Evolutionary conservation across 2,797 vertebrate species (phyloP).

Genomic region (Enteromius thamalakanensis): DNA sequence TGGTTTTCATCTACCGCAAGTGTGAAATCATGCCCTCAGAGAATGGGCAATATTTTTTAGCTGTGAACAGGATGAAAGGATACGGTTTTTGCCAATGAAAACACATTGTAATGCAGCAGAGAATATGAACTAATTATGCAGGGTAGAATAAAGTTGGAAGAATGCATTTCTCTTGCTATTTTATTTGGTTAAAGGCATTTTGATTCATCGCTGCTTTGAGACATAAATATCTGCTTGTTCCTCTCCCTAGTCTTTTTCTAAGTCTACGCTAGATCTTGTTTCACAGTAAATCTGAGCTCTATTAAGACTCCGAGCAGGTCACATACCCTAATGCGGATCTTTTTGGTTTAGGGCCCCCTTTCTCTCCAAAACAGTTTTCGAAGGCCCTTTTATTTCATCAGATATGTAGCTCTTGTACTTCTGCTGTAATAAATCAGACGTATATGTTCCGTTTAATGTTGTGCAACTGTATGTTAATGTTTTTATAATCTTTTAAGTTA

Average conservation of each 20-base stretch:
- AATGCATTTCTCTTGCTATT: neutral
- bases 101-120: slow-evolving; percentile 54
- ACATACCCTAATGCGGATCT: slow-evolving; percentile 10
- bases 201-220: slow-evolving; percentile 54
- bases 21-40: slow-evolving; percentile 76
- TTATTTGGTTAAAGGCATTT: slow-evolving; percentile 41
- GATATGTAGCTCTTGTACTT: neutral
- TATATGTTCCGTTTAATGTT: neutral
- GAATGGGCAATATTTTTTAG: slow-evolving; percentile 76
- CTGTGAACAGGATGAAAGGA: slow-evolving; percentile 63
- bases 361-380: neutral
- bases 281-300: slow-evolving; percentile 49
- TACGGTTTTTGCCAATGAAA: slow-evolving; percentile 72
- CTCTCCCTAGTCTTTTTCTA: slow-evolving; percentile 10
- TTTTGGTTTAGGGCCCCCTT: neutral
- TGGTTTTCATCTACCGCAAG: slow-evolving; percentile 76
- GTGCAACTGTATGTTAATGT: neutral
- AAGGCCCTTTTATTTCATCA: neutral
- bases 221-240: slow-evolving; percentile 46
- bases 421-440: neutral
- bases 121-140: slow-evolving; percentile 72
- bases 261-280: slow-evolving; percentile 46
- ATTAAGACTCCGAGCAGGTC: slow-evolving; percentile 19
- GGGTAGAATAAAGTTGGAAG: neutral
- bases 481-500: neutral